A percentile compares a stretch with the other conserved stretches of the same genome.
Conservation (phyloP, 1,140 invertebrate species). For the Leptinotarsa defecta region DNA sequence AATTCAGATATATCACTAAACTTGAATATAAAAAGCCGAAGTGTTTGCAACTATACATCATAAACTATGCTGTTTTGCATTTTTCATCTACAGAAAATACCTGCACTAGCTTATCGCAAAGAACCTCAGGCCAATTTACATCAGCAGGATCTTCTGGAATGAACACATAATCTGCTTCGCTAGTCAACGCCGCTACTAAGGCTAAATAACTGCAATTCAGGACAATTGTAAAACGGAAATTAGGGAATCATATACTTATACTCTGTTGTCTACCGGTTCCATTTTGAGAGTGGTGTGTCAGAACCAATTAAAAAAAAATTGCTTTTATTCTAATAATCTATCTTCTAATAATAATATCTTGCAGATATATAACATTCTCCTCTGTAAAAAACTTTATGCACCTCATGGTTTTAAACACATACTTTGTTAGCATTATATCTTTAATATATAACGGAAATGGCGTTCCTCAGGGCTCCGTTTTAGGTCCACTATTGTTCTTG, state of each 20-base stretch:
- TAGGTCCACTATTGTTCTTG: too few species aligned
- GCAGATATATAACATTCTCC: too few species aligned
- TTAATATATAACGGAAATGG: too few species aligned
- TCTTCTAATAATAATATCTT: too few species aligned
- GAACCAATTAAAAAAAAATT: too few species aligned
- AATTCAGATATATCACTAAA: slow-evolving; percentile 7
- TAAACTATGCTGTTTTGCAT: background rate
- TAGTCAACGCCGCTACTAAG: slow-evolving; percentile 88
- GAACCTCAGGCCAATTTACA: slow-evolving; percentile 85
- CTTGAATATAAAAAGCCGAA: background rate
- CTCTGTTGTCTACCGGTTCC: background rate
- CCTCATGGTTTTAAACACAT: too few species aligned
- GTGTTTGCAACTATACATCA: background rate
- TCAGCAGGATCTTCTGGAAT: slow-evolving; percentile 96
- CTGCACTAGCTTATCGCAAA: slow-evolving; percentile 85
- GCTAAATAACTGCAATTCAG: slow-evolving; percentile 87
- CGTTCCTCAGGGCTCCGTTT: too few species aligned
- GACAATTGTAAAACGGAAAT: background rate
- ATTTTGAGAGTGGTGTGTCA: background rate
- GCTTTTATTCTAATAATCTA: too few species aligned
- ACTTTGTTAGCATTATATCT: too few species aligned
- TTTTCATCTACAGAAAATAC: slow-evolving; percentile 10
- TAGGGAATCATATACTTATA: too few species aligned
- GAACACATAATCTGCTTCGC: slow-evolving; percentile 94
- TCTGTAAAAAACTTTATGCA: too few species aligned